Base-by-base conservation (phyloP, 2,888 invertebrate species). In the Microdon myrmicae region DNA sequence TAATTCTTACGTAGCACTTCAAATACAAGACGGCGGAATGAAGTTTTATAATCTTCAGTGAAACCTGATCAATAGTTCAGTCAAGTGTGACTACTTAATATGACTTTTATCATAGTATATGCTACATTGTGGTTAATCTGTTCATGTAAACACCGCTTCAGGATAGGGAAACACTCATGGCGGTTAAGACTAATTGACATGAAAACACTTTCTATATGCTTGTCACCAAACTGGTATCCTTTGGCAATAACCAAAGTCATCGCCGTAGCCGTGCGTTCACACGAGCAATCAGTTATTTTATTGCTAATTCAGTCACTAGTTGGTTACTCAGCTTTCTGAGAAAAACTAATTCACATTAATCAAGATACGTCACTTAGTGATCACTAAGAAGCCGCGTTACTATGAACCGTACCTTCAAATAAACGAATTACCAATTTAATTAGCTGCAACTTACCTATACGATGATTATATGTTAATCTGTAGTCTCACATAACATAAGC, bases 361-460 rank as follows among this genome's bases (percentile, higher is more conserved):
- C 59, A 59, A 53, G 39, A 22, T 45, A 23, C 37, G 59, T 59
- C 53, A 59, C 51, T 59, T 53, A 28, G 44, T 59, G 59, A 41
- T 53, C 59, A 45, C n/a, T 59, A 53, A 32, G 17, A 39, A 20
- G 53, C 28, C 12, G n/a, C n/a, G n/a, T n/a, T n/a, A n/a, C n/a
- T n/a, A n/a, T 35, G 45, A 32, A 45, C 59, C 53, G 45, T 39
- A 41, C 53, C 59, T 39, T 53, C 51, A 53, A 59, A 59, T 45
- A 59, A 59, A 59, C 45, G 51, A 45, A 59, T 53, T 38, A 47
- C 59, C 34, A 59, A 53, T 53, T 45, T 59, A 59, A 59, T 59
- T 59, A 59, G 45, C 47, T 25, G 14, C 45, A 45, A 25, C 45
- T n/a, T n/a, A n/a, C n/a, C 35, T 41, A 47, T 31, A 7, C 26